A percentile compares a stretch with the other conserved stretches of the same genome.
Conservation (phyloP, 1,140 invertebrate species). For the Drosophila repletoides region DNA sequence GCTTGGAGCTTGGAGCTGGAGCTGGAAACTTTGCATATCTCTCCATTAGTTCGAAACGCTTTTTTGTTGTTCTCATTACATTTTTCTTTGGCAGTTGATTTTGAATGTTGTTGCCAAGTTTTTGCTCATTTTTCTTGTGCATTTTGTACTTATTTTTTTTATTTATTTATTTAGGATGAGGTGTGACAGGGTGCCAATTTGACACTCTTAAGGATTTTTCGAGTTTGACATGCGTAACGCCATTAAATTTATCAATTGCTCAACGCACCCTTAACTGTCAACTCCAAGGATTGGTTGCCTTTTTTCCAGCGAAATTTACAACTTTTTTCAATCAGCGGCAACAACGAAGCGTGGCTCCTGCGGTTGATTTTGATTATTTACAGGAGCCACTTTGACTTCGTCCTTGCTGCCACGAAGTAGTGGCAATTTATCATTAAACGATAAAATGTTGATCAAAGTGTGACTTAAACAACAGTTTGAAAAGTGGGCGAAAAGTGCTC, state of each 20-base stretch:
- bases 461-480: background rate
- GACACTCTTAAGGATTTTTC: slow-evolving; percentile 72
- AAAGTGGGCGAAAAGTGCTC: background rate
- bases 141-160: slow-evolving; percentile 28
- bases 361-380: slow-evolving; percentile 73
- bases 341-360: slow-evolving; percentile 54
- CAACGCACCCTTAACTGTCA: slow-evolving; percentile 54
- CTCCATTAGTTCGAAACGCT: slow-evolving; percentile 56
- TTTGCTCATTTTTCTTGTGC: slow-evolving; percentile 44
- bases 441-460: slow-evolving; percentile 14
- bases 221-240: slow-evolving; percentile 76
- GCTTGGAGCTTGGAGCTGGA: slow-evolving; percentile 16
- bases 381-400: slow-evolving; percentile 23
- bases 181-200: slow-evolving; percentile 51
- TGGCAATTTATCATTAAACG: slow-evolving; percentile 72
- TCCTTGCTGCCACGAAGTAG: slow-evolving; percentile 42
- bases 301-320: slow-evolving; percentile 77
- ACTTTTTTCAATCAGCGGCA: slow-evolving; percentile 77
- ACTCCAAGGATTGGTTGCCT: too few species aligned
- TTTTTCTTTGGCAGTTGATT: slow-evolving; percentile 16
- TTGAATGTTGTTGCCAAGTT: slow-evolving; percentile 30
- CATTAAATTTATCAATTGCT: slow-evolving; percentile 82
- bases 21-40: slow-evolving; percentile 31
- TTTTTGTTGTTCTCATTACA: slow-evolving; percentile 71
- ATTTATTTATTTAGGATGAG: slow-evolving; percentile 50